These are phyloP conservation scores for Pseudorhombus dupliciocellatus DNA, from an alignment of 2,113 vertebrate species.

Conservation along the genomic window DNA sequence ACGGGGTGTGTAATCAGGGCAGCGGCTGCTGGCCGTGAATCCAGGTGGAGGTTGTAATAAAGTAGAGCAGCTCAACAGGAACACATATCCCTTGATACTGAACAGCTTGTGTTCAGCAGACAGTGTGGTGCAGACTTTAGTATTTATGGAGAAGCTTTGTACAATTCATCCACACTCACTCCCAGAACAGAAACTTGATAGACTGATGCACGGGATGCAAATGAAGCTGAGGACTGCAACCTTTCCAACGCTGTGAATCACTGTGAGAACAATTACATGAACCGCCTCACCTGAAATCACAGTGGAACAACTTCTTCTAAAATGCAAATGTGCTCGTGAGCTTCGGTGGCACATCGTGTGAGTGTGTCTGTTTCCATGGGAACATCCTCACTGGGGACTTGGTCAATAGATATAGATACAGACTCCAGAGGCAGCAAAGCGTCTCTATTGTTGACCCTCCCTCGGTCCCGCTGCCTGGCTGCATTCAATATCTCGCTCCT, in stretches of 20 bases:
- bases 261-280: not conserved
- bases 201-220: not conserved
- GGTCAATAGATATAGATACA: too few species aligned
- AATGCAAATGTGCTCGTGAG: conserved; percentile 1
- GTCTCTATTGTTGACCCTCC: too few species aligned
- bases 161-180: too few species aligned
- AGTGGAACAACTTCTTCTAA: not conserved
- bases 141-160: too few species aligned
- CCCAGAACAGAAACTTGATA: not conserved
- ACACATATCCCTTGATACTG: not conserved
- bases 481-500: not conserved
- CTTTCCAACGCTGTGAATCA: conserved; percentile 7
- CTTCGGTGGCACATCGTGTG: conserved; percentile 6
- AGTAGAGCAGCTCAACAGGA: not conserved
- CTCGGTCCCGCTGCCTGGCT: not conserved
- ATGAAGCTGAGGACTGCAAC: not conserved
- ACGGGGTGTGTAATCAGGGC: not conserved
- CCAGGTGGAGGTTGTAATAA: not conserved
- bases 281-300: not conserved
- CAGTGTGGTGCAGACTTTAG: not conserved
- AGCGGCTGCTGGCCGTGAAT: too few species aligned
- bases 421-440: too few species aligned
- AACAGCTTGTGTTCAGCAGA: too few species aligned
- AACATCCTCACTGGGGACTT: not conserved
- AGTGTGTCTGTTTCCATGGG: conserved; percentile 31